phyloP scores from a whole-genome alignment of 1,140 invertebrate species.

The Matsumurasca onukii region DNA sequence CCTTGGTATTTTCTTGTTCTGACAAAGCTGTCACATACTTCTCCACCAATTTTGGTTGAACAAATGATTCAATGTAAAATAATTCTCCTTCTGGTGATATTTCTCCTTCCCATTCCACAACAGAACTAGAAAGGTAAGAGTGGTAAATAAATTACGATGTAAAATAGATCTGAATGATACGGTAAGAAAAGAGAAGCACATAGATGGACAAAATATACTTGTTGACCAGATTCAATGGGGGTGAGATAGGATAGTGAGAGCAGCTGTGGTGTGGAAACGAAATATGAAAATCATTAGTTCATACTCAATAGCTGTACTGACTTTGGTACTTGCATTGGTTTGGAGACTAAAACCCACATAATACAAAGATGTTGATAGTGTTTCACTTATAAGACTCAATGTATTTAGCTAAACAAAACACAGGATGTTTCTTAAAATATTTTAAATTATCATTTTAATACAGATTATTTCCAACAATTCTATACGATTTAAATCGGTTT shows the following conservation, averaged over 20 bases:
- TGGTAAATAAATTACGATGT: neutral
- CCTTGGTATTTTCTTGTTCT: conserved; percentile 4
- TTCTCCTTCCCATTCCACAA: conserved; percentile 35
- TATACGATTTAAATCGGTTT: too few species aligned
- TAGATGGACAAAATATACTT: neutral
- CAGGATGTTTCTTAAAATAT: too few species aligned
- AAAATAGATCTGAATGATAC: neutral
- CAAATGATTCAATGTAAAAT: conserved; percentile 34
- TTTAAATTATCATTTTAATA: too few species aligned
- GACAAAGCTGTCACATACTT: conserved; percentile 1
- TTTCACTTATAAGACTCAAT: too few species aligned
- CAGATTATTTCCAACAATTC: too few species aligned
- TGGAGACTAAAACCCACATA: too few species aligned
- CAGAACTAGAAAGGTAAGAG: conserved; percentile 26
- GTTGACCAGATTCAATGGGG: too few species aligned
- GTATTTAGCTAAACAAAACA: too few species aligned
- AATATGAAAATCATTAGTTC: neutral
- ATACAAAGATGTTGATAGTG: too few species aligned
- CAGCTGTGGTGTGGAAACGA: neutral
- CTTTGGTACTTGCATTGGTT: too few species aligned
- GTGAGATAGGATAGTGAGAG: too few species aligned
- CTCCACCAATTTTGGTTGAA: conserved; percentile 18
- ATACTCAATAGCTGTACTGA: neutral
- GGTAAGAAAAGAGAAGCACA: neutral
- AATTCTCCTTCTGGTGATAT: conserved; percentile 35